Conservation (phyloP, 2,888 invertebrate genomes). For the Autographa pulchrina region DNA sequence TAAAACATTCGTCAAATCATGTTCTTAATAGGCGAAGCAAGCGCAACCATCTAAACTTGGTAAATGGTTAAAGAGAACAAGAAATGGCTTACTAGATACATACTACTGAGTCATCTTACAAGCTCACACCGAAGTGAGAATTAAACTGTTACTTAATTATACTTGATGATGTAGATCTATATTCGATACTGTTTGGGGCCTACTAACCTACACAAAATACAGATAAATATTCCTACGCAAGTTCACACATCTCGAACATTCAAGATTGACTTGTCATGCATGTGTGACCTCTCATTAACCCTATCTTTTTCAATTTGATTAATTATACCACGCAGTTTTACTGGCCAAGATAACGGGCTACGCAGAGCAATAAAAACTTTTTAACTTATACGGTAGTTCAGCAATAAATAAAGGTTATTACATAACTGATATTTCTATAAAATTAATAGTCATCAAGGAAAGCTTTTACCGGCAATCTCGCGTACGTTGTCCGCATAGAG, state of each 20-base stretch:
- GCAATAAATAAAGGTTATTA: conserved; percentile 9
- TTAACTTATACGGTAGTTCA: conserved; percentile 17
- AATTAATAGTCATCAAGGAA: conserved; percentile 30
- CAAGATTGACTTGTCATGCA: conserved; percentile 12
- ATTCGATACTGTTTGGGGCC: conserved; percentile 15
- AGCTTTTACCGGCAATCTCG: conserved; percentile 36
- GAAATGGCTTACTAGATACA: conserved; percentile 53
- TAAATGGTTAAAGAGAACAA: conserved; percentile 50
- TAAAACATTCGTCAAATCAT: conserved; percentile 76
- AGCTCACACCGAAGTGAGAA: conserved; percentile 34
- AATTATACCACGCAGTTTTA: conserved; percentile 37
- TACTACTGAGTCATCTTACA: conserved; percentile 50
- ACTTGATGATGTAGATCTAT: conserved; percentile 32
- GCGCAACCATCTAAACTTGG: conserved; percentile 44
- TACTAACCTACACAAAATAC: conserved; percentile 36
- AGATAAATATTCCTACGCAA: neutral
- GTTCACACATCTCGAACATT: neutral
- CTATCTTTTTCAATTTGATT: conserved; percentile 15
- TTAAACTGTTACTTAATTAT: conserved; percentile 53
- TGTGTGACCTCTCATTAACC: conserved; percentile 27
- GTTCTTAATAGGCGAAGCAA: conserved; percentile 67
- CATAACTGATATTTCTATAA: conserved; percentile 30
- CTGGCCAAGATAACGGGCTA: conserved; percentile 22
- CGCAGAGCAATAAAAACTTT: conserved; percentile 21
- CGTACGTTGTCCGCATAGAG: conserved; percentile 33